A percentile compares a stretch with the other conserved stretches of the same genome.
Evolutionary conservation across 2,113 vertebrate species (phyloP).

Genomic region (Lophius piscatorius): DNA sequence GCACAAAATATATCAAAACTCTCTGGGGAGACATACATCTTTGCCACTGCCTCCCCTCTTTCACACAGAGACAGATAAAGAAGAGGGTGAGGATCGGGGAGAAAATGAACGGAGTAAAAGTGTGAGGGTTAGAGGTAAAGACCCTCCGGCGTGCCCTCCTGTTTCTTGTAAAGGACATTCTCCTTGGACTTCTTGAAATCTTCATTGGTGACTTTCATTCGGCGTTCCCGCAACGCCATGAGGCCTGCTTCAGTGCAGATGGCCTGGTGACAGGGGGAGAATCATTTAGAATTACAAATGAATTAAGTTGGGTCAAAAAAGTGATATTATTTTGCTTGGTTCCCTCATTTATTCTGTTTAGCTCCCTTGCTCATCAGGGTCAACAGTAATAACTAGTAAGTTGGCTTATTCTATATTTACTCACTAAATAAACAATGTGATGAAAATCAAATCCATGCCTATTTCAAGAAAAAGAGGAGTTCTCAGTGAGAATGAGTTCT

Average conservation of each 20-base stretch:
- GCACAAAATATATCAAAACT: slow-evolving; percentile 78
- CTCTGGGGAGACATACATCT: slow-evolving; percentile 37
- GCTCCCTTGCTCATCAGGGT: too few species aligned
- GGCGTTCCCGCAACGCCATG: slow-evolving; percentile 93
- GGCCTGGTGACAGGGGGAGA: slow-evolving; percentile 78
- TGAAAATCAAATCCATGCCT: too few species aligned
- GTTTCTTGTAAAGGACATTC: slow-evolving; percentile 98
- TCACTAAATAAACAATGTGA: too few species aligned
- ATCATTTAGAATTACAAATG: too few species aligned
- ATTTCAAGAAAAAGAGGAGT: too few species aligned
- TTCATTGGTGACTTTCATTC: slow-evolving; percentile 99
- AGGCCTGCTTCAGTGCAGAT: slow-evolving; percentile 98
- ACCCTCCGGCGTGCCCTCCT: slow-evolving; percentile 97
- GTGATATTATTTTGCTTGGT: too few species aligned
- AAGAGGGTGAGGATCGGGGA: not conserved
- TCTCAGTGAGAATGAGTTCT: too few species aligned
- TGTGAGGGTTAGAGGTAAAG: slow-evolving; percentile 80
- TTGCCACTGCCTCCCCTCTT: slow-evolving; percentile 26
- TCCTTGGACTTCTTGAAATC: slow-evolving; percentile 99
- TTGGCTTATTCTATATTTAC: too few species aligned
- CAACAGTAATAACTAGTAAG: too few species aligned
- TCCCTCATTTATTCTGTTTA: too few species aligned
- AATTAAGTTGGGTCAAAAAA: too few species aligned
- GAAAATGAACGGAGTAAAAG: slow-evolving; percentile 3
- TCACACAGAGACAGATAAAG: slow-evolving; percentile 32